Evolutionary conservation across 1,140 invertebrate species (phyloP).

Genomic region (Branchinecta lindahli): DNA sequence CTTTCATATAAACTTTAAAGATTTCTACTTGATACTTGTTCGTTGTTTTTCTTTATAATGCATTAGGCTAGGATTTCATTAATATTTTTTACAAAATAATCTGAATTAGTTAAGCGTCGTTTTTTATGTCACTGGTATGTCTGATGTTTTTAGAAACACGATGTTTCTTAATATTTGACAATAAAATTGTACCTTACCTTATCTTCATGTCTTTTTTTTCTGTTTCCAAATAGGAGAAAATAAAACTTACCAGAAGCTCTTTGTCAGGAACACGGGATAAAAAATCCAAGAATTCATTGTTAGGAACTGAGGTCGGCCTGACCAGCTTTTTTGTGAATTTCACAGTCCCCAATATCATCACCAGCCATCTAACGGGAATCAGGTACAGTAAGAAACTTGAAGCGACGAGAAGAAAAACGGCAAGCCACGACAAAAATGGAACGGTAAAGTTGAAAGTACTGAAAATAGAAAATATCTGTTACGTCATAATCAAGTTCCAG

Average conservation of each 20-base stretch:
- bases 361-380: constrained; percentile 74
- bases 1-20: too few species aligned
- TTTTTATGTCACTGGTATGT: too few species aligned
- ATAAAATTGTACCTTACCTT: too few species aligned
- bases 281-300: constrained; percentile 93
- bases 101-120: too few species aligned
- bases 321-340: constrained; percentile 91
- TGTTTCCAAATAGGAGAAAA: not conserved
- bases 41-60: too few species aligned
- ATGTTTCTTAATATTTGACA: too few species aligned
- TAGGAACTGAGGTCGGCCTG: constrained; percentile 80
- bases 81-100: too few species aligned
- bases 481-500: not conserved
- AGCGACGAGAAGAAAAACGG: constrained; percentile 42
- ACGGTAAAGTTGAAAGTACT: constrained; percentile 94
- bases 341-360: constrained; percentile 89
- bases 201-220: too few species aligned
- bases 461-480: constrained; percentile 29
- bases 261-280: constrained; percentile 89
- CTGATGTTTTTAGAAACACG: too few species aligned
- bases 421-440: constrained; percentile 85
- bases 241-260: constrained; percentile 60
- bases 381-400: constrained; percentile 60
- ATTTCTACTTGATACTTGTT: too few species aligned
- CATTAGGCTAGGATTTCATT: too few species aligned